Evolutionary conservation across 1,140 invertebrate genomes (phyloP).

Genomic region (Drosophila ironensis): DNA sequence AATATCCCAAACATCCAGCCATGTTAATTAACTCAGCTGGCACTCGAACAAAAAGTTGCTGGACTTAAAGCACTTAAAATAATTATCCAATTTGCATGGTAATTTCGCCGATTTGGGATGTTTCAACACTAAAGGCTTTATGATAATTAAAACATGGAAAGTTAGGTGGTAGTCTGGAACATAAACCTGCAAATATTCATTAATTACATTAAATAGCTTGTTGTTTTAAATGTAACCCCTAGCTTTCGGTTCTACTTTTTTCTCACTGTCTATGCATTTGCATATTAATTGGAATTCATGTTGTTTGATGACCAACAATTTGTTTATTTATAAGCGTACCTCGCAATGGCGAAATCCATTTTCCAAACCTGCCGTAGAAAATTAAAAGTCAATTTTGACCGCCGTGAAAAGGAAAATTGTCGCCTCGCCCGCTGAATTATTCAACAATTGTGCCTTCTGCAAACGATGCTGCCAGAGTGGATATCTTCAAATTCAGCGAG

Average conservation of each 20-base stretch:
- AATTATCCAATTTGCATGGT: background rate
- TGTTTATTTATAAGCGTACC: slow-evolving; percentile 37
- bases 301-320: slow-evolving; percentile 46
- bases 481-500: slow-evolving; percentile 10
- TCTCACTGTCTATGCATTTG: slow-evolving; percentile 15
- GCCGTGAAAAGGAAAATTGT: slow-evolving; percentile 30
- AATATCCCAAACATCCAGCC: slow-evolving; percentile 1
- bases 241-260: background rate
- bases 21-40: slow-evolving; percentile 32
- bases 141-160: too few species aligned
- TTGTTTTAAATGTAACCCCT: background rate
- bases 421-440: slow-evolving; percentile 28
- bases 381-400: slow-evolving; percentile 61
- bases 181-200: too few species aligned
- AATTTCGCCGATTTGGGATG: too few species aligned
- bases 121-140: too few species aligned
- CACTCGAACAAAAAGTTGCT: background rate
- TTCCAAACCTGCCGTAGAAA: slow-evolving; percentile 14
- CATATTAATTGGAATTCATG: slow-evolving; percentile 64
- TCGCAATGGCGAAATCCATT: slow-evolving; percentile 2
- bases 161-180: too few species aligned
- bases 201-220: too few species aligned
- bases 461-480: slow-evolving; percentile 24
- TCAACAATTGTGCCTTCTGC: slow-evolving; percentile 16
- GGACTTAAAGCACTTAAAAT: background rate